These are phyloP conservation scores for Chionoecetes opilio DNA, from an alignment of 1,140 invertebrate genomes.

Conservation along the genomic window DNA sequence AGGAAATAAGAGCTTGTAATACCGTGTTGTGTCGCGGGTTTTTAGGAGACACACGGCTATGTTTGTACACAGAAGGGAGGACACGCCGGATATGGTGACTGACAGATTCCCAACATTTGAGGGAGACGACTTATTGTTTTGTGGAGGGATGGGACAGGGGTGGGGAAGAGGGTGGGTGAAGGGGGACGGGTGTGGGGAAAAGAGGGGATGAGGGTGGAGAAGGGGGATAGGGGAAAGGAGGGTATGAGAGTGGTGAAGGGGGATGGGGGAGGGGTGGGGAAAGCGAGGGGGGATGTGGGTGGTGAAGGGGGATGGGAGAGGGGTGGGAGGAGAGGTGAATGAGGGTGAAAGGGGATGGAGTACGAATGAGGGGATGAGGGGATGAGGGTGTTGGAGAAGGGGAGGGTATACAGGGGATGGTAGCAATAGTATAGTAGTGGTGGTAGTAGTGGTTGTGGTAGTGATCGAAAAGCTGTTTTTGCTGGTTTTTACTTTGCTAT, in stretches of 20 bases:
- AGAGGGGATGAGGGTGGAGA: not conserved
- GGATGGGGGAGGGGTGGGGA: not conserved
- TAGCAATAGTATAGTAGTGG: not conserved
- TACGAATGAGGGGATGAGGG: not conserved
- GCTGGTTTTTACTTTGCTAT: too few species aligned
- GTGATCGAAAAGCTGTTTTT: not conserved
- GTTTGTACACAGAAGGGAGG: not conserved
- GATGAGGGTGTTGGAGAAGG: too few species aligned
- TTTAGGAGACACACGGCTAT: not conserved
- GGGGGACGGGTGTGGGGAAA: not conserved
- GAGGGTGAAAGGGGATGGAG: too few species aligned
- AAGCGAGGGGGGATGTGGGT: not conserved
- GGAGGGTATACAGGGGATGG: too few species aligned
- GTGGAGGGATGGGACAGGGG: not conserved
- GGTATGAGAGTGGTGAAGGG: not conserved
- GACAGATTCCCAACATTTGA: conserved; percentile 3
- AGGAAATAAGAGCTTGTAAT: not conserved
- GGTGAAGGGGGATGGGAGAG: not conserved
- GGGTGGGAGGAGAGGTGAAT: too few species aligned
- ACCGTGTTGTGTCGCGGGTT: not conserved
- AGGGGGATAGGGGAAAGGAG: not conserved
- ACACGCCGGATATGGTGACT: not conserved
- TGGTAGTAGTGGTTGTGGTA: not conserved
- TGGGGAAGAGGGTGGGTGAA: not conserved
- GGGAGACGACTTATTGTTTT: not conserved